A percentile compares a stretch with the other conserved stretches of the same genome.
phyloP scores from a whole-genome alignment of 2,113 vertebrate species.

The Myanophis thanlyinensis region DNA sequence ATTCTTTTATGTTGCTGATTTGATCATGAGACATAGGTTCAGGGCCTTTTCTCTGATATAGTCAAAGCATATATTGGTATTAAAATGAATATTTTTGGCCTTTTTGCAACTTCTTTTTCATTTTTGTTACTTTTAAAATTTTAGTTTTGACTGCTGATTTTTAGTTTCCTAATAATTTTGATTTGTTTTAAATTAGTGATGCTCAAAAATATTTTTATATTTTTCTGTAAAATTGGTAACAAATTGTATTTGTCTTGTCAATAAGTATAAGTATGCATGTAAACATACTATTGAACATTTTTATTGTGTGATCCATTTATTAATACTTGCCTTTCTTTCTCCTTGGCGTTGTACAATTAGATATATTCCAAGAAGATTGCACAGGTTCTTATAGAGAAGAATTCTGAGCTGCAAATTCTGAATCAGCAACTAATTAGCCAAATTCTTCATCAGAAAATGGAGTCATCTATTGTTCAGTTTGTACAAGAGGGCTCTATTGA shows the following conservation, averaged over 20 bases:
- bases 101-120: neutral
- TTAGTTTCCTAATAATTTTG: neutral
- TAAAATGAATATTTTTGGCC: neutral
- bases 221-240: neutral
- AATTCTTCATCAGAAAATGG: constrained; percentile 37
- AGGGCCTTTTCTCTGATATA: neutral
- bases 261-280: neutral
- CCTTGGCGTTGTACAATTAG: constrained; percentile 58
- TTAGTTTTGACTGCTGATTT: neutral
- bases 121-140: neutral
- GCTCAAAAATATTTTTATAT: neutral
- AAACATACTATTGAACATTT: neutral
- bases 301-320: neutral
- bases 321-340: neutral
- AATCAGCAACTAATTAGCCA: constrained; percentile 74
- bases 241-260: neutral
- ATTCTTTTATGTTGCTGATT: neutral
- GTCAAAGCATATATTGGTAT: neutral
- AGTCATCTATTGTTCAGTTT: constrained; percentile 8
- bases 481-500: constrained; percentile 76
- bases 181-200: neutral
- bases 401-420: constrained; percentile 76
- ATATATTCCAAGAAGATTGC: constrained; percentile 73
- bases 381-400: constrained; percentile 79
- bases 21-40: neutral